Base-by-base conservation (phyloP, 2,797 vertebrate species). In the Characodon lateralis region DNA sequence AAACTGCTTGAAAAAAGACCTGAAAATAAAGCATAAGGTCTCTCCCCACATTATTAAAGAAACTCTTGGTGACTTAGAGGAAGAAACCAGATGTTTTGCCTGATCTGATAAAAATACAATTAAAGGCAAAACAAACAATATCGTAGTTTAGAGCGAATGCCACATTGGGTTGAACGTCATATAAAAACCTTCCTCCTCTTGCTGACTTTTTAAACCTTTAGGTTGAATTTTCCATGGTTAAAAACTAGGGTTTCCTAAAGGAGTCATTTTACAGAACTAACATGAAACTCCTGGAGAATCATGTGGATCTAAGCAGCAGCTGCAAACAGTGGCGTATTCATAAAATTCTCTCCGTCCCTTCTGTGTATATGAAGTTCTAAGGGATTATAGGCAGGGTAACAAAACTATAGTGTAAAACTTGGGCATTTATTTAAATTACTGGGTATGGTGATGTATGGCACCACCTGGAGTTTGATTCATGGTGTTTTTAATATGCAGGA, bases 251-350 rank as follows among this genome's bases (percentile, higher is more conserved):
- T 14, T 26, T 74, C 41, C 77, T 69, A 78, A 85, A 69, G 22
- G 77, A 65, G 78, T 48, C 59, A 77, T 76, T 88, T 90, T 86
- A 87, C 56, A 79, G 82, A 92, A 88, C 83, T 74, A 86, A 87
- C 77, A 89, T 77, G 4, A 69, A 85, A 87, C 88, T 71, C 75
- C 70, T 79, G 58, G 79, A 78, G 75, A 50, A 59, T 31, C 31
- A 89, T 83, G 90, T 88, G 88, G 91, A 90, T 90, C 71, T 86
- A 88, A 94, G 79, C 53, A 26, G 73, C 48, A 26, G 89, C 87
- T 82, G 80, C 88, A 86, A 86, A 96, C 91, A 95, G 93, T 78
- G 73, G 85, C 76, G 91, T 92, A 95, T 95, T 96, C 94, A 95
- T 91, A 78, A 92, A 92, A 81, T 66, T 53, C 89, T 87, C 76